Percentiles rank a stretch among this genome's conserved stretches.
phyloP scores from a whole-genome alignment of 2,888 invertebrate genomes.

The Eristalis intricaria region DNA sequence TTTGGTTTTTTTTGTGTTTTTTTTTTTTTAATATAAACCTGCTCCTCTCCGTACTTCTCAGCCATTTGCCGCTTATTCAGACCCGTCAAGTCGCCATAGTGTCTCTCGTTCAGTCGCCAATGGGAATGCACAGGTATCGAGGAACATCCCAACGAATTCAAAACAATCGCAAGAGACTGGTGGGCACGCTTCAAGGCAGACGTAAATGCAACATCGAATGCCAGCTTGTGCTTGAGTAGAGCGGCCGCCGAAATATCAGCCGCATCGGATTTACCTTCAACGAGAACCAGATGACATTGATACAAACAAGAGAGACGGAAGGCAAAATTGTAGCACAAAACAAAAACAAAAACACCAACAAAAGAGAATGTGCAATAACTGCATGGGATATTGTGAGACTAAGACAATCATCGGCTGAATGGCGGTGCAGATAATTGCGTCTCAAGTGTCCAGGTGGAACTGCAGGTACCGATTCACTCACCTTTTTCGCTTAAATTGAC shows the following conservation, averaged over 20 bases:
- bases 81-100: conserved; percentile 93
- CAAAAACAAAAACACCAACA: conserved; percentile 5
- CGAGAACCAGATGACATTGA: conserved; percentile 21
- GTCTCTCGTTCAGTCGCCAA: conserved; percentile 93
- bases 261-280: conserved; percentile 78
- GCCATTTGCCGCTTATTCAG: conserved; percentile 93
- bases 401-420: background rate
- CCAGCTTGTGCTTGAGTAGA: conserved; percentile 86
- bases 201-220: conserved; percentile 91
- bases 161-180: conserved; percentile 86
- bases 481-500: conserved; percentile 87
- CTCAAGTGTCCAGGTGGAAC: background rate
- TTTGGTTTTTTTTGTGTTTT: background rate
- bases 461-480: conserved; percentile 76
- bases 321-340: conserved; percentile 5
- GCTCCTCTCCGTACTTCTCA: conserved; percentile 91
- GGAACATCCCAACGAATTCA: conserved; percentile 86
- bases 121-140: conserved; percentile 87
- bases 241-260: conserved; percentile 84
- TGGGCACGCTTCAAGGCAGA: conserved; percentile 91
- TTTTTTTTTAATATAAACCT: conserved; percentile 81
- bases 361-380: background rate
- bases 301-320: conserved; percentile 7
- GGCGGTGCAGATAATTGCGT: conserved; percentile 3
- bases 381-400: background rate